phyloP scores from a whole-genome alignment of 1,140 invertebrate genomes.

The Pogonognathellus flavescens region DNA sequence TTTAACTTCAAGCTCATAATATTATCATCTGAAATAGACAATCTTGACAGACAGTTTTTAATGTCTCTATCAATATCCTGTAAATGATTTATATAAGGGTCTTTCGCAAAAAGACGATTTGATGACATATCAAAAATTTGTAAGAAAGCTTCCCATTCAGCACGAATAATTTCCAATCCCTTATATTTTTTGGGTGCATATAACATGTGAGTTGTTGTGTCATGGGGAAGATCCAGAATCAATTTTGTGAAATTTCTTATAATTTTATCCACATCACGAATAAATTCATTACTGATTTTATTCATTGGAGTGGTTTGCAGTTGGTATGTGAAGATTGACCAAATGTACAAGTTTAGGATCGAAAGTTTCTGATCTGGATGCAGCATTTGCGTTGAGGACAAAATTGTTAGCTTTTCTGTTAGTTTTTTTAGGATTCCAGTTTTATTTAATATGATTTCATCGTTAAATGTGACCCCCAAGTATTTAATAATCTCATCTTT shows the following conservation, averaged over 20 bases:
- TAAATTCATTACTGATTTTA: background rate
- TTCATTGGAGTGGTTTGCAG: background rate
- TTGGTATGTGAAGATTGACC: background rate
- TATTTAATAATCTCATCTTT: background rate
- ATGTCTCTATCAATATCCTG: background rate
- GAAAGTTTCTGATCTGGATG: background rate
- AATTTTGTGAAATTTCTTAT: background rate
- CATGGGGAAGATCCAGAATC: background rate
- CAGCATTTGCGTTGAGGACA: background rate
- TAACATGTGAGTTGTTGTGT: background rate
- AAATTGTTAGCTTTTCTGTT: background rate
- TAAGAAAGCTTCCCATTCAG: background rate
- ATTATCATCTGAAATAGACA: background rate
- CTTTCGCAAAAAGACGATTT: background rate
- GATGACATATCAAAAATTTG: background rate
- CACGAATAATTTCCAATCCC: background rate
- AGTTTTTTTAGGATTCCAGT: background rate
- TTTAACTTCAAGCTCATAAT: background rate
- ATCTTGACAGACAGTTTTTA: background rate
- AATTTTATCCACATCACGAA: background rate
- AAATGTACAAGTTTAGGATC: background rate
- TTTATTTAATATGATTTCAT: conserved; percentile 10
- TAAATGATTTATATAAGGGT: background rate
- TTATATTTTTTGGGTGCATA: background rate
- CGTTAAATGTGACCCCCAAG: background rate